phyloP scores from a whole-genome alignment of 2,113 vertebrate genomes.

The Burhinus bistriatus region DNA sequence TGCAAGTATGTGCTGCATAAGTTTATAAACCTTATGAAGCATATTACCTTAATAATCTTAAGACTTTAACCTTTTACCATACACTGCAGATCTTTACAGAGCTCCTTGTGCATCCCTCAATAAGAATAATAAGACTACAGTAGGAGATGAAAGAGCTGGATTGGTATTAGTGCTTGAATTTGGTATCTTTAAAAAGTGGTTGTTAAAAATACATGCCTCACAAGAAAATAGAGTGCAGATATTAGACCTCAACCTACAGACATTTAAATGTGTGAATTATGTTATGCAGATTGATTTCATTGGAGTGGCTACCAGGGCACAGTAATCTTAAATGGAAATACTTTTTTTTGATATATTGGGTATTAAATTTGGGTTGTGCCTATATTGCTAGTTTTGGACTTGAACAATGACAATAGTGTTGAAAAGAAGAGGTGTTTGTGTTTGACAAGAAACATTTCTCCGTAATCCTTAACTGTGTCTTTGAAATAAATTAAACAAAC shows the following conservation, averaged over 20 bases:
- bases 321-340: not conserved
- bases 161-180: not conserved
- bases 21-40: not conserved
- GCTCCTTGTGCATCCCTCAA: not conserved
- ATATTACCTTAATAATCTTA: not conserved
- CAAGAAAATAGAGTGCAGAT: not conserved
- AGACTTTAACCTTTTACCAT: not conserved
- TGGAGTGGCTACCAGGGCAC: not conserved
- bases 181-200: not conserved
- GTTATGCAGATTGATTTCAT: not conserved
- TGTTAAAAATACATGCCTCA: not conserved
- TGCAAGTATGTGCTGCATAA: not conserved
- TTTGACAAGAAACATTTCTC: not conserved
- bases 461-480: not conserved
- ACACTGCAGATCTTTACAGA: not conserved
- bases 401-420: not conserved
- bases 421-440: not conserved
- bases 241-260: not conserved
- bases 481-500: not conserved
- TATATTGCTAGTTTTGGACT: not conserved
- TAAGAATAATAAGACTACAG: not conserved
- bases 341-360: not conserved
- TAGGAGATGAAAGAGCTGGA: not conserved
- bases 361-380: not conserved
- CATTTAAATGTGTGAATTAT: not conserved